Percentiles rank a stretch among this genome's conserved stretches.
These are phyloP conservation scores for Spinus olivaceus DNA, from an alignment of 2,797 vertebrate species.

Conservation along the genomic window DNA sequence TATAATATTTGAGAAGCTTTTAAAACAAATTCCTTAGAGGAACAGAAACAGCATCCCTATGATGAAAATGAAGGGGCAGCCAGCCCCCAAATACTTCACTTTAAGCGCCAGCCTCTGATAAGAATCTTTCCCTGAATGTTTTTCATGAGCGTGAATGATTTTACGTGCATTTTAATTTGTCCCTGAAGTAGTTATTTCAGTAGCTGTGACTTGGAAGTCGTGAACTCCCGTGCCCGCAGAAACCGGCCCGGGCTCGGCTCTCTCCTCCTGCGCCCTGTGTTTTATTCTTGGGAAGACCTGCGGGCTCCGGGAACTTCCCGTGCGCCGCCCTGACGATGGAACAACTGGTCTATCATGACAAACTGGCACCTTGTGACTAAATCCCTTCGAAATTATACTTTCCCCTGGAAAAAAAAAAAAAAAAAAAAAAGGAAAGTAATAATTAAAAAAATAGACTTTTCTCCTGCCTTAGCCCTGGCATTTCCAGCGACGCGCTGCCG, in stretches of 20 bases:
- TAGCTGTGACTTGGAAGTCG: background rate
- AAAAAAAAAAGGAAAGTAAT: too few relatives aligned
- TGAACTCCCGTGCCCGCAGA: rapidly evolving
- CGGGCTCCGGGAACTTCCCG: background rate
- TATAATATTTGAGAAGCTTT: background rate
- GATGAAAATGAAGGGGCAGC: rapidly evolving
- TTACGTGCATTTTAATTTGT: background rate
- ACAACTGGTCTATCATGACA: rapidly evolving
- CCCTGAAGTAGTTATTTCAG: background rate
- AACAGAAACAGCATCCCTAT: background rate
- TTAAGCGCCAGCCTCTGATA: background rate
- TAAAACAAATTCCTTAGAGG: background rate
- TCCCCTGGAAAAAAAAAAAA: too few relatives aligned
- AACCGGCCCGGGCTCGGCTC: background rate
- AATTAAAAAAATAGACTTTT: background rate
- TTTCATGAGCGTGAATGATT: background rate
- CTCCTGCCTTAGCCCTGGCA: background rate
- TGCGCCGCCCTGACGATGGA: rapidly evolving
- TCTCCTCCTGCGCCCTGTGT: rapidly evolving
- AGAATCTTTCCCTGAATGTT: background rate
- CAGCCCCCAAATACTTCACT: background rate
- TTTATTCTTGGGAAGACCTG: rapidly evolving
- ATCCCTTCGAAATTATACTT: background rate
- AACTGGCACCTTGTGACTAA: background rate
- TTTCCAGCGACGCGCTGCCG: background rate